These are phyloP conservation scores for Sycobia sp. DNA, from an alignment of 1,140 invertebrate genomes.

Conservation along the genomic window DNA sequence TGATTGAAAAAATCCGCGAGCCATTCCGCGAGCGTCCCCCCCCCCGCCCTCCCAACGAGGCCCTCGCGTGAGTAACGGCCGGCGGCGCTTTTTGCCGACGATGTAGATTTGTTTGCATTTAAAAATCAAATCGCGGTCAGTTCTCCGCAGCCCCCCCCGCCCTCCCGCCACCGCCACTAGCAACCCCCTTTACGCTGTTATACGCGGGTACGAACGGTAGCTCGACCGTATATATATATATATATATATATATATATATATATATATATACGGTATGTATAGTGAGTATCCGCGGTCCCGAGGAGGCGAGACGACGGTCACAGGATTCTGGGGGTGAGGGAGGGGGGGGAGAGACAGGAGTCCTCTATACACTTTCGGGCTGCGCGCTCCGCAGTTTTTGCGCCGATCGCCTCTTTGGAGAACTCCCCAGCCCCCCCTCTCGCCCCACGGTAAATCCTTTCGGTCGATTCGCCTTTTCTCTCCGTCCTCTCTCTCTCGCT, in stretches of 20 bases:
- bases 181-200: no score
- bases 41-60: background rate
- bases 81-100: constrained; percentile 56
- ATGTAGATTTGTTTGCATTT: constrained; percentile 65
- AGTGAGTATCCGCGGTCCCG: background rate
- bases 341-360: constrained; percentile 26
- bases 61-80: constrained; percentile 39
- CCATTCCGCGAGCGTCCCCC: constrained; percentile 36
- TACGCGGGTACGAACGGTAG: constrained; percentile 36
- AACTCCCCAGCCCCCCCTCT: no score
- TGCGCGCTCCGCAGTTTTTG: constrained; percentile 61
- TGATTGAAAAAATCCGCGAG: constrained; percentile 56
- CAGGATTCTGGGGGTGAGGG: background rate
- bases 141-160: no score
- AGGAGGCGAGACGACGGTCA: background rate
- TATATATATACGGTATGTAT: constrained; percentile 53
- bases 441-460: constrained; percentile 26
- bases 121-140: constrained; percentile 58
- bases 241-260: no score
- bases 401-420: constrained; percentile 53
- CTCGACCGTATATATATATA: no score
- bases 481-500: background rate
- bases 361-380: constrained; percentile 34
- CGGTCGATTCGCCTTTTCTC: background rate
- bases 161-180: no score